These are phyloP conservation scores for Oreochromis niloticus DNA, from an alignment of 2,113 vertebrate species.

Conservation along the genomic window DNA sequence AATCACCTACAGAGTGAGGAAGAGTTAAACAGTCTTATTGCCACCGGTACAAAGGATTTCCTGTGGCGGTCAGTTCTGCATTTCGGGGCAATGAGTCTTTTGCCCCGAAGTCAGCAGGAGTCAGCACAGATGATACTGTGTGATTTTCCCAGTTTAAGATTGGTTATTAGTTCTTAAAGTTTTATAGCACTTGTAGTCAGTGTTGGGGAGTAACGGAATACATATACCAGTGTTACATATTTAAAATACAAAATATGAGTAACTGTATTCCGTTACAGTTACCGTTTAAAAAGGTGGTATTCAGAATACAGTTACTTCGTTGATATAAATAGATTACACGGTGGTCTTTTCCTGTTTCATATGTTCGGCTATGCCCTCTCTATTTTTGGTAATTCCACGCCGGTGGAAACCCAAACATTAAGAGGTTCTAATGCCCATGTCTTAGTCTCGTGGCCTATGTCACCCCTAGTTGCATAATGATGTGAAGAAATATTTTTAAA, in stretches of 20 bases:
- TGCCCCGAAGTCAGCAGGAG: neutral
- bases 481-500: neutral
- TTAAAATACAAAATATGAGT: neutral
- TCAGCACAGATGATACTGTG: neutral
- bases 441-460: neutral
- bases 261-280: neutral
- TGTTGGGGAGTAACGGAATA: neutral
- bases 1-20: too few species aligned
- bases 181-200: neutral
- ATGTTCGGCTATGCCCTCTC: neutral
- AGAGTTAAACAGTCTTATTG: too few species aligned
- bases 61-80: too few species aligned
- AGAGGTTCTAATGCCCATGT: rapidly evolving
- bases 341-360: neutral
- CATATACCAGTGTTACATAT: neutral
- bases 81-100: too few species aligned
- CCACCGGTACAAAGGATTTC: too few species aligned
- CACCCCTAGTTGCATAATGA: neutral
- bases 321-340: rapidly evolving
- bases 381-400: neutral
- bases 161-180: neutral
- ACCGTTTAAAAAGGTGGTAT: neutral
- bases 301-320: neutral
- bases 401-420: neutral
- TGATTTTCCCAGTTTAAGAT: neutral